A percentile compares a stretch with the other conserved stretches of the same genome.
phyloP scores from a whole-genome alignment of 2,888 invertebrate genomes.

The Blera fallax region DNA sequence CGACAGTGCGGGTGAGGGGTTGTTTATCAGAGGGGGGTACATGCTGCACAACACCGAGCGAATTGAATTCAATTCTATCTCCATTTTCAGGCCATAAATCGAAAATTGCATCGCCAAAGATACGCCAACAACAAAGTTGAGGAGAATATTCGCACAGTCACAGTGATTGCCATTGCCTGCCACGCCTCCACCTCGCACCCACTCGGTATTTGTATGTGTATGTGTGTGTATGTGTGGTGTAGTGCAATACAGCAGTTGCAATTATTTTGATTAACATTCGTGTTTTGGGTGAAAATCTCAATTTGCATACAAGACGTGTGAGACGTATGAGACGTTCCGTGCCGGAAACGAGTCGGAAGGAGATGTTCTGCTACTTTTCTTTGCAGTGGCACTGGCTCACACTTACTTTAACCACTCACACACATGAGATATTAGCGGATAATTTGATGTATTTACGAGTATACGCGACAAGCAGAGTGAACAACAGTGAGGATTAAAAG shows the following conservation, averaged over 20 bases:
- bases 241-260: slow-evolving; percentile 43
- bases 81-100: slow-evolving; percentile 65
- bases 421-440: neutral
- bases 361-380: slow-evolving; percentile 47
- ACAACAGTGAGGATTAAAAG: slow-evolving; percentile 53
- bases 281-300: slow-evolving; percentile 66
- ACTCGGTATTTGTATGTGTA: slow-evolving; percentile 23
- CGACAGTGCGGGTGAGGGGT: neutral
- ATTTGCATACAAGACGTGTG: slow-evolving; percentile 61
- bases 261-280: slow-evolving; percentile 72
- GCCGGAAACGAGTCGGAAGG: slow-evolving; percentile 6
- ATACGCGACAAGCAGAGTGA: slow-evolving; percentile 33
- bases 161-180: slow-evolving; percentile 64
- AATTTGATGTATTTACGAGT: slow-evolving; percentile 61
- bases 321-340: slow-evolving; percentile 3
- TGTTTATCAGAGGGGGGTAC: neutral
- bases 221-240: slow-evolving; percentile 14
- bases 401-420: slow-evolving; percentile 8
- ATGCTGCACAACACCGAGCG: neutral
- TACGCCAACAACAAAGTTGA: neutral
- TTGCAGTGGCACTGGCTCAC: slow-evolving; percentile 34
- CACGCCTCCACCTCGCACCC: slow-evolving; percentile 59
- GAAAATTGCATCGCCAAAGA: slow-evolving; percentile 47
- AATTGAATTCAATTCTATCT: slow-evolving; percentile 59
- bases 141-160: slow-evolving; percentile 60